These are phyloP conservation scores for Trichogramma dendrolimi DNA, from an alignment of 2,888 invertebrate species.

Conservation along the genomic window DNA sequence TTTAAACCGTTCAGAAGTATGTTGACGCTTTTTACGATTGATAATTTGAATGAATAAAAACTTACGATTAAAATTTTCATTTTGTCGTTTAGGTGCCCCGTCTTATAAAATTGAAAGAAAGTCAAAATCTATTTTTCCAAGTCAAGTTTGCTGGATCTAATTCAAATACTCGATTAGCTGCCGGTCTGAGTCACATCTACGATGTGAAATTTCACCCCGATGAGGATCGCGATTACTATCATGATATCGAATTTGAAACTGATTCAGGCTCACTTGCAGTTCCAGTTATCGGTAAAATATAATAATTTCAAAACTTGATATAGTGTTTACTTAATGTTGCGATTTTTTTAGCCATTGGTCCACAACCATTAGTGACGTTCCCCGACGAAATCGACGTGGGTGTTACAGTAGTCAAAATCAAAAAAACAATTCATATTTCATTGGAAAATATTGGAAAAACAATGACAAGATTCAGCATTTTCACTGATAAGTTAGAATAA, in stretches of 20 bases:
- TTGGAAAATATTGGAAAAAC: conserved; percentile 58
- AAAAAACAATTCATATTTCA: conserved; percentile 53
- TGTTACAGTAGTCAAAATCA: conserved; percentile 56
- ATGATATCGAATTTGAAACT: conserved; percentile 56
- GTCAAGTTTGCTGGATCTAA: conserved; percentile 53
- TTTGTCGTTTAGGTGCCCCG: conserved; percentile 53
- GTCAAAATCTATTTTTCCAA: conserved; percentile 56
- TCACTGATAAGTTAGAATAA: conserved; percentile 47
- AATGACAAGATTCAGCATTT: conserved; percentile 54
- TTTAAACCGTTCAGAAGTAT: no score
- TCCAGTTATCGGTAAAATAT: conserved; percentile 60
- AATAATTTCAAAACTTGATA: not conserved
- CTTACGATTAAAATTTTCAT: conserved; percentile 23
- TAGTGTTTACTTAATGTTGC: not conserved
- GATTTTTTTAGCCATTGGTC: conserved; percentile 54
- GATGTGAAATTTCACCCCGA: conserved; percentile 62
- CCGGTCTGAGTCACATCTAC: conserved; percentile 64
- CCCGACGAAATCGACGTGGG: conserved; percentile 58
- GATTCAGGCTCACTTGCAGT: conserved; percentile 57
- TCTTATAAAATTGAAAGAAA: conserved; percentile 54
- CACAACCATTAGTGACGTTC: conserved; percentile 59
- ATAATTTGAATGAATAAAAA: no score
- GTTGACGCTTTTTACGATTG: no score
- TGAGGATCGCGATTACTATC: conserved; percentile 57
- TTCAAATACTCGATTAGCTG: conserved; percentile 60